A percentile compares a stretch with the other conserved stretches of the same genome.
Evolutionary conservation across 2,113 vertebrate genomes (phyloP).

Genomic region (Megaceryle maxima): DNA sequence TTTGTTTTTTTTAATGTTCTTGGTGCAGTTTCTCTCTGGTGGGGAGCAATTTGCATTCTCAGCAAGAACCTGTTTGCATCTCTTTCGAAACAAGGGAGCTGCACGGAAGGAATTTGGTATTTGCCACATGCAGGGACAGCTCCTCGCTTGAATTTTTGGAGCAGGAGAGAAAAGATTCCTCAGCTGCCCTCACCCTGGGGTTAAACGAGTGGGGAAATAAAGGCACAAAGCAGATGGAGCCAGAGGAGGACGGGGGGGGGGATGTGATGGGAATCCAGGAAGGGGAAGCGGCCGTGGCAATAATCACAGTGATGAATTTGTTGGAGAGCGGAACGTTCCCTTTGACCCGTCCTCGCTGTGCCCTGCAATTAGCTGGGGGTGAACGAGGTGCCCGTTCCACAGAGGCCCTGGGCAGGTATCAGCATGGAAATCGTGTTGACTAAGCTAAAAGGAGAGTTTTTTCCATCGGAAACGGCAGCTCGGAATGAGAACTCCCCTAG

Average conservation of each 20-base stretch:
- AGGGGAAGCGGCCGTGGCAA: not conserved
- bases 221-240: fast-evolving
- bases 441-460: slow-evolving; percentile 53
- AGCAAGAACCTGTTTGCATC: not conserved
- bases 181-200: not conserved
- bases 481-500: slow-evolving; percentile 4
- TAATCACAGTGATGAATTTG: not conserved
- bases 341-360: not conserved
- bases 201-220: not conserved
- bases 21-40: not conserved
- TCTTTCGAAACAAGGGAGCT: not conserved
- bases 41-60: not conserved
- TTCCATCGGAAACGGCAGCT: slow-evolving; percentile 52
- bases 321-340: not conserved
- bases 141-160: not conserved
- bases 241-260: fast-evolving
- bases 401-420: not conserved
- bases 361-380: not conserved
- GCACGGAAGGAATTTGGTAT: not conserved
- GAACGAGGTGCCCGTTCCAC: fast-evolving
- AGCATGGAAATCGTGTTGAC: slow-evolving; percentile 41
- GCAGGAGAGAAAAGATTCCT: not conserved
- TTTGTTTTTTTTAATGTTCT: too few species aligned
- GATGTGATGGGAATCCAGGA: not conserved
- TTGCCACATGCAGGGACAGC: not conserved